Base-by-base conservation (phyloP, 1,140 invertebrate species). In the Bombyx mandarina region DNA sequence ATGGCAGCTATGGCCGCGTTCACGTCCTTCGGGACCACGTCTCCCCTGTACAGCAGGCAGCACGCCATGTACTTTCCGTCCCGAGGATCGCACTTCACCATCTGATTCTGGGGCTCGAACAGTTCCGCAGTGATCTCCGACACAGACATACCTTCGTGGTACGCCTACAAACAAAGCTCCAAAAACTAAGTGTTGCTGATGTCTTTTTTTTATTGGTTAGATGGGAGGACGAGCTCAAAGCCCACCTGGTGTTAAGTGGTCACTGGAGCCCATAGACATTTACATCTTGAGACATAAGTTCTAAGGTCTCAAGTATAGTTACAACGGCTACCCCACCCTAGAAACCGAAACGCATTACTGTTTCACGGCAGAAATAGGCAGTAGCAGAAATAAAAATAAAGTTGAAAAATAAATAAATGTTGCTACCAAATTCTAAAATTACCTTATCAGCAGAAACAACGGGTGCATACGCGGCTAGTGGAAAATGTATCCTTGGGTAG, bases 1-100 rank as follows among this genome's bases (percentile, higher is more conserved):
- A 96, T 95, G 26, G 92, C 91, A 3, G 93, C 93, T 67, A 96
- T 95, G 47, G 81, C 81, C 0, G 79, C 78, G 68, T 84, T 84
- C 52, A 84, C 81, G 75, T 96, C 94, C 79, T 95, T 96, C 8
- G 94, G 91, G 43, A 92, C 93, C 12, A 94, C 93, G 77, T 94
- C 93, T 8, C 93, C 93, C 93, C 94, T 85, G 82, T 93, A 93
- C 61, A 93, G 88, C 63, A 93, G 82, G 82, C 92, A 90, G 85
- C 93, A 93, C 56, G 93, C 93, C 93, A 95, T 94, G 80, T 92
- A 93, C 73, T 92, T 92, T 53, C 92, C 91, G 55, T 90, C 81
- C 43, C 89, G 83, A 9, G 91, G 91, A 70, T 93, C 90, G 63
- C 92, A 93, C 79, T 92, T 92, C 46, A 93, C 91, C 91, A 93